A percentile compares a stretch with the other conserved stretches of the same genome.
Evolutionary conservation across 2,888 invertebrate species (phyloP).

Genomic region (Volucella inflata): DNA sequence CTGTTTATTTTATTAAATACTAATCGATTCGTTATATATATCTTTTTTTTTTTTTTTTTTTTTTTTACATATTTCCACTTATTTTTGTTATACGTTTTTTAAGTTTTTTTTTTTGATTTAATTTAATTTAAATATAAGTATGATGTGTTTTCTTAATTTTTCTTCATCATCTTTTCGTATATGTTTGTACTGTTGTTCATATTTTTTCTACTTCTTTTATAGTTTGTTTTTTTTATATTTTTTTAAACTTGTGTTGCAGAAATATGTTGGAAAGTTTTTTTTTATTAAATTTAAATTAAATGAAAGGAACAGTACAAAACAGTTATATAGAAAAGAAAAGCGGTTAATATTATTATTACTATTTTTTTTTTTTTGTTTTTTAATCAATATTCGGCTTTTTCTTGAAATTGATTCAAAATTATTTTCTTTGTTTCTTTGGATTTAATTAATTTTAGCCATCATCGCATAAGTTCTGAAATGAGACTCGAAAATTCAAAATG

Average conservation of each 20-base stretch:
- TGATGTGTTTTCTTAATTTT: slow-evolving; percentile 45
- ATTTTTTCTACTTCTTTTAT: background rate
- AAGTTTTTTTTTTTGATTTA: slow-evolving; percentile 54
- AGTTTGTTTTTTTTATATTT: background rate
- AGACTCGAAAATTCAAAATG: slow-evolving; percentile 40
- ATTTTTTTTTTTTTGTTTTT: background rate
- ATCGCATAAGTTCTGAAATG: slow-evolving; percentile 55
- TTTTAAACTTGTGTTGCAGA: slow-evolving; percentile 20
- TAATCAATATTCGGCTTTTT: slow-evolving; percentile 9
- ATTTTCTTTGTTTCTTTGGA: slow-evolving; percentile 50
- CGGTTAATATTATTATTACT: background rate
- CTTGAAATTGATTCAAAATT: slow-evolving; percentile 30
- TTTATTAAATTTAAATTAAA: slow-evolving; percentile 5
- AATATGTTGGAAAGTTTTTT: slow-evolving; percentile 9
- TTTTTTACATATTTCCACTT: slow-evolving; percentile 37
- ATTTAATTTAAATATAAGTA: too few species aligned
- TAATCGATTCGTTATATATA: slow-evolving; percentile 80
- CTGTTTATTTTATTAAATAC: slow-evolving; percentile 77
- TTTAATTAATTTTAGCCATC: slow-evolving; percentile 61
- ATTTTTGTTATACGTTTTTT: slow-evolving; percentile 65
- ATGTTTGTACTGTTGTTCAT: slow-evolving; percentile 52
- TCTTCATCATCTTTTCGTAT: slow-evolving; percentile 51
- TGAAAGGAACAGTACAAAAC: slow-evolving; percentile 37
- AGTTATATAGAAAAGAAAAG: slow-evolving; percentile 5
- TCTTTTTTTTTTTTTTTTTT: slow-evolving; percentile 56